Evolutionary conservation across 2,797 vertebrate genomes (phyloP), one percentile per base, ranked within the genome.

Genomic region (Pogonophryne albipinna): DNA sequence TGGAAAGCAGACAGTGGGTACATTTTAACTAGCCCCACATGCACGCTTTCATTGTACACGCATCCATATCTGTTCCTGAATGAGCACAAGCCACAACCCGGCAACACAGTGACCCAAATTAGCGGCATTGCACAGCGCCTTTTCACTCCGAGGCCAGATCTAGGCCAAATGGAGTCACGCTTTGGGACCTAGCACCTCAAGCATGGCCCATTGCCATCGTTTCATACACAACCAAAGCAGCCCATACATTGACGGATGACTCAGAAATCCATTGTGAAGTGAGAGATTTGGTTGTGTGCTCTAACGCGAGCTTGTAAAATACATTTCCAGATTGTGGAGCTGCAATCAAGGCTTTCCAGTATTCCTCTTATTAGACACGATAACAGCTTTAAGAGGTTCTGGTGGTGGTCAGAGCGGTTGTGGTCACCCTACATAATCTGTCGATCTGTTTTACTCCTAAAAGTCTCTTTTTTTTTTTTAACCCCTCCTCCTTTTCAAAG

Each of bases 91-190:
- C 62, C 53, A 53, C 50, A 69, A 74, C 79, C 68, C 44, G n/a
- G 82, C 71, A 85, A 44, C 77, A 76, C 69, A 71, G 41, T 89
- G 84, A 90, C 87, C 85, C 60, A 84, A 23, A 87, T 87, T 81
- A 71, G 82, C 9, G 10, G 7, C 58, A 13, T 31, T 19, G 23
- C 19, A 20, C 66, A 51, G n/a, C 58, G 45, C 57, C 41, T 52
- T 63, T 9, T 73, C n/a, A 38, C 78, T 66, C 44, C 4, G 3
- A 76, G 71, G 69, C 71, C 66, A 31, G 57, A 86, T 75, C 14
- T 74, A 78, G 85, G 87, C 77, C 87, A 78, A 70, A 60, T 41
- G 6, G 55, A 83, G 65, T 78, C 80, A 71, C 11, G 55, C 71
- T 77, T 13, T 80, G 66, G 71, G 69, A 65, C 47, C 52, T 57